Percentiles rank a stretch among this genome's conserved stretches.
phyloP scores from a whole-genome alignment of 2,113 vertebrate genomes.

The Crotophaga sulcirostris region DNA sequence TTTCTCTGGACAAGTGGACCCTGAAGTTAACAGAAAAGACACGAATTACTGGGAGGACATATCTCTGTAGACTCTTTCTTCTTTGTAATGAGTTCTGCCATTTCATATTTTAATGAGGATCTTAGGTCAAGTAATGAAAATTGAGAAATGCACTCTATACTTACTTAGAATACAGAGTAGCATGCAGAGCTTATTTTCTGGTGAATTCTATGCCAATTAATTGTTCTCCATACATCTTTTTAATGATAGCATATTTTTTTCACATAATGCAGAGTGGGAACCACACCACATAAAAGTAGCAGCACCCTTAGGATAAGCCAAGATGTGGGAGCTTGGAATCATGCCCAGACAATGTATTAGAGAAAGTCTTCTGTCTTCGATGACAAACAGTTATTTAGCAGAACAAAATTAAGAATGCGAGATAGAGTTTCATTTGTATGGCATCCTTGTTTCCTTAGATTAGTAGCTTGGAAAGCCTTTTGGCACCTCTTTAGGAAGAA shows the following conservation, averaged over 20 bases:
- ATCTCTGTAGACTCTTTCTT: background rate
- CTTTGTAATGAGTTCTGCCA: background rate
- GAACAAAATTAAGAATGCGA: conserved; percentile 18
- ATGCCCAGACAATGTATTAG: background rate
- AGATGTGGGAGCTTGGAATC: conserved; percentile 37
- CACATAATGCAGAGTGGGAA: background rate
- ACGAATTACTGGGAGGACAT: background rate
- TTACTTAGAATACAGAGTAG: conserved; percentile 7
- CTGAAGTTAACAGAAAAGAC: background rate
- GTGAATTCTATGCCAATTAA: conserved; percentile 2
- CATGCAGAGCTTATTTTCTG: background rate
- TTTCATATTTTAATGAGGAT: conserved; percentile 28
- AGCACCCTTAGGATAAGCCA: conserved; percentile 15
- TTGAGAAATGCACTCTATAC: background rate
- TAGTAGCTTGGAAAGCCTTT: background rate
- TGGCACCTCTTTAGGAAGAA: background rate
- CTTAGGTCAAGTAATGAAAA: conserved; percentile 16
- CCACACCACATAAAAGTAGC: conserved; percentile 34
- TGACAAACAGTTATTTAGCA: conserved; percentile 27
- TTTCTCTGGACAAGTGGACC: background rate
- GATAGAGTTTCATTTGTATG: background rate
- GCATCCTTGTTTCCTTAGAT: background rate
- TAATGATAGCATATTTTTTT: conserved; percentile 31
- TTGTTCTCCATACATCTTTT: background rate
- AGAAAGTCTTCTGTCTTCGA: conserved; percentile 8